These are phyloP conservation scores for Sprattus sprattus DNA, from an alignment of 2,113 vertebrate genomes.

Conservation along the genomic window DNA sequence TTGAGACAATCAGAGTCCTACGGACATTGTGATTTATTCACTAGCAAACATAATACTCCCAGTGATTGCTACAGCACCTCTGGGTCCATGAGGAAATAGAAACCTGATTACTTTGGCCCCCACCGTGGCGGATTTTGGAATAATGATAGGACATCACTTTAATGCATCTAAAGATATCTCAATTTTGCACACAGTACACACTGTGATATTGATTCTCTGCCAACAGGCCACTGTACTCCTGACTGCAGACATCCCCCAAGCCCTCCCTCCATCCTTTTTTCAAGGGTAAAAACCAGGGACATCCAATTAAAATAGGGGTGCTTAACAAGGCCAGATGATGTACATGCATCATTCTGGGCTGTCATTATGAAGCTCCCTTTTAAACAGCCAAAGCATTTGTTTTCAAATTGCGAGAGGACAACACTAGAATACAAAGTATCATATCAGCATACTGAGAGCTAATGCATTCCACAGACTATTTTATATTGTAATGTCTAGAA, in stretches of 20 bases:
- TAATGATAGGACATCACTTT: slow-evolving; percentile 18
- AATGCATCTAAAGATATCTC: slow-evolving; percentile 25
- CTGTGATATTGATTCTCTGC: slow-evolving; percentile 37
- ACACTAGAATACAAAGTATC: not conserved
- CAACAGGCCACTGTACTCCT: not conserved
- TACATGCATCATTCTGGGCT: not conserved
- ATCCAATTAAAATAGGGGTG: slow-evolving; percentile 6
- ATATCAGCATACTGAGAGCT: not conserved
- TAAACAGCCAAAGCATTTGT: not conserved
- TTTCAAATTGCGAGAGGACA: not conserved
- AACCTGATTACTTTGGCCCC: not conserved
- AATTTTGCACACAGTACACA: slow-evolving; percentile 29
- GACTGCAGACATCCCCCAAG: not conserved
- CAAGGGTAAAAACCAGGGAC: slow-evolving; percentile 4
- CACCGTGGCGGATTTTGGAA: not conserved
- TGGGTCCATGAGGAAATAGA: not conserved
- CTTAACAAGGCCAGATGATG: not conserved
- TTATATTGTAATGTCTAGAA: not conserved
- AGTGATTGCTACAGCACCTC: slow-evolving; percentile 4
- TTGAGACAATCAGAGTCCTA: not conserved
- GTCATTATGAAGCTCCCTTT: not conserved
- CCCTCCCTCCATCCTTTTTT: slow-evolving; percentile 9
- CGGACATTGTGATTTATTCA: not conserved
- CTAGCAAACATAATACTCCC: slow-evolving; percentile 4
- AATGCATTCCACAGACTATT: not conserved